Evolutionary conservation across 2,888 invertebrate genomes (phyloP).

Genomic region (Aproaerema taeniolella): DNA sequence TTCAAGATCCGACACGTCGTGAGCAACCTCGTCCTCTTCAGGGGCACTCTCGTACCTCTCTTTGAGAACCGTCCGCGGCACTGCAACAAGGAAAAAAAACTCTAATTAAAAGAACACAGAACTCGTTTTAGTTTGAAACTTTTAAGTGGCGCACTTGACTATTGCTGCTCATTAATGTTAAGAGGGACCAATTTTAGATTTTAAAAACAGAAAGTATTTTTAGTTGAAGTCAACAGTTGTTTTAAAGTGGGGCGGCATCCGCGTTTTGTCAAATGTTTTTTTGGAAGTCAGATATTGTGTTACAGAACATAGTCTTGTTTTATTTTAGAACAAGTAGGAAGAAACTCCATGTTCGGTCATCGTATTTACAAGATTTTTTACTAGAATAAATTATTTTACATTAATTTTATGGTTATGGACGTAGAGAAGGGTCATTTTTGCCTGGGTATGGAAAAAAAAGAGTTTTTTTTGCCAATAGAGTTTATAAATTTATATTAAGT

Average conservation of each 20-base stretch:
- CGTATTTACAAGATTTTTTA: no score
- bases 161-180: slow-evolving; percentile 28
- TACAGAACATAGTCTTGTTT: no score
- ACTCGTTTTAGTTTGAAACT: slow-evolving; percentile 21
- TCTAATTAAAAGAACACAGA: slow-evolving; percentile 32
- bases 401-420: no score
- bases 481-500: no score
- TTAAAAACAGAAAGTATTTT: slow-evolving; percentile 48
- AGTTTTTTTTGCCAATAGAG: no score
- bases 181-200: no score
- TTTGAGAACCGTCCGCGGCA: slow-evolving; percentile 89
- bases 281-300: slow-evolving; percentile 9
- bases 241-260: slow-evolving; percentile 29
- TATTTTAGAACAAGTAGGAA: no score
- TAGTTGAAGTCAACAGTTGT: slow-evolving; percentile 32
- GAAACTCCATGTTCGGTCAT: no score
- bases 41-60: slow-evolving; percentile 88
- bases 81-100: slow-evolving; percentile 75
- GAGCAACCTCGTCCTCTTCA: slow-evolving; percentile 86
- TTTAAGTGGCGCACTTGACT: slow-evolving; percentile 36
- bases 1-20: slow-evolving; percentile 65
- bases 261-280: slow-evolving; percentile 35
- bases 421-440: no score
- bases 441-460: no score
- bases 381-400: no score